Percentiles rank a stretch among this genome's conserved stretches.
phyloP scores from a whole-genome alignment of 2,113 vertebrate genomes.

The Aspidoscelis tigris region DNA sequence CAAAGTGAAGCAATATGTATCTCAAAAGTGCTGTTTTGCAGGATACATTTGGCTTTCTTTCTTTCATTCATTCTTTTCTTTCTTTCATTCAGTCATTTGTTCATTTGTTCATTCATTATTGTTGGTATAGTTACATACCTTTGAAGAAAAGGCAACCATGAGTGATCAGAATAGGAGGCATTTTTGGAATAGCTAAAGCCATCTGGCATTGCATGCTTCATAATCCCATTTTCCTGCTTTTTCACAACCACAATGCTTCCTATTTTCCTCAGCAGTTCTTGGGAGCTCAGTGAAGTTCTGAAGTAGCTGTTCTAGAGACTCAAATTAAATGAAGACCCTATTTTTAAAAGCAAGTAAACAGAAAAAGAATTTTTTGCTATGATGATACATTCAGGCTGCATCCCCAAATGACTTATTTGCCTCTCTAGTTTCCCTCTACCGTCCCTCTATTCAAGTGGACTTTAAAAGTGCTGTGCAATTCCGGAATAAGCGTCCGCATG shows the following conservation, averaged over 20 bases:
- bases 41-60: not conserved
- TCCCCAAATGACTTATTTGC: too few species aligned
- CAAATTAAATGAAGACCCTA: not conserved
- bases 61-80: not conserved
- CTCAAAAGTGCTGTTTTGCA: not conserved
- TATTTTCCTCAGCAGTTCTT: slow-evolving; percentile 21
- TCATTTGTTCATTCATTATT: not conserved
- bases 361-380: not conserved
- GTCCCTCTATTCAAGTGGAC: too few species aligned
- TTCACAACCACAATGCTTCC: slow-evolving; percentile 22
- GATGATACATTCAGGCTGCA: not conserved
- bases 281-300: slow-evolving; percentile 14
- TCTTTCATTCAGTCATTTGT: not conserved
- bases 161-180: not conserved
- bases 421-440: too few species aligned
- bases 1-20: not conserved
- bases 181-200: not conserved
- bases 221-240: slow-evolving; percentile 26
- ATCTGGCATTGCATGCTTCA: not conserved
- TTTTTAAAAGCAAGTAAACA: not conserved
- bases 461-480: too few species aligned
- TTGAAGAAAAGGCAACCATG: not conserved
- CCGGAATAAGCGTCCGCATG: too few species aligned
- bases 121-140: slow-evolving; percentile 20
- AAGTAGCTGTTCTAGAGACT: not conserved